Evolutionary conservation across 2,113 vertebrate species (phyloP).

Genomic region (Sinosuthora webbiana): DNA sequence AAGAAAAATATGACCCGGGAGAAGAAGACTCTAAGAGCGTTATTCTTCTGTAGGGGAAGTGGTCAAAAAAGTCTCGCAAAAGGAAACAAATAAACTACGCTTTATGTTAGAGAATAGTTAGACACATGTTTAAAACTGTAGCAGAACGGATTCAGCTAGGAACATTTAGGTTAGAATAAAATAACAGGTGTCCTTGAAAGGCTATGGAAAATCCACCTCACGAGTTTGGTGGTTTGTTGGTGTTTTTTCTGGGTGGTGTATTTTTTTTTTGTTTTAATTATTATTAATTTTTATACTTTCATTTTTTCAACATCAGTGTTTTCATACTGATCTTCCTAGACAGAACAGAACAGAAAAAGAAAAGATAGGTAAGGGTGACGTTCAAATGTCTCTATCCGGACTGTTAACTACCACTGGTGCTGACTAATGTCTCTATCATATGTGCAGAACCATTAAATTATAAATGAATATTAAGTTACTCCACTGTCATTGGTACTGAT

Average conservation of each 20-base stretch:
- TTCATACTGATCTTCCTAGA: background rate
- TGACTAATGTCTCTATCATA: background rate
- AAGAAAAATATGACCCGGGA: background rate
- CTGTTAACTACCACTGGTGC: background rate
- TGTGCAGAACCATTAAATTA: background rate
- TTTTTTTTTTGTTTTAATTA: background rate
- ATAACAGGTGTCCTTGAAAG: background rate
- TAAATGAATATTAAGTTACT: background rate
- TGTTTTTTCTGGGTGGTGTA: background rate
- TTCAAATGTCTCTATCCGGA: background rate
- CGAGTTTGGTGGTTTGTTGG: background rate
- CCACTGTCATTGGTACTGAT: background rate
- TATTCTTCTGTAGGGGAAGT: background rate
- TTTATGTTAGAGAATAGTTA: background rate
- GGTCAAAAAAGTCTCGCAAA: background rate
- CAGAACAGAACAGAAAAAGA: background rate
- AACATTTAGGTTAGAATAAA: background rate
- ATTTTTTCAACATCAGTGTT: background rate
- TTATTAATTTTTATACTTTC: background rate
- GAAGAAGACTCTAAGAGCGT: background rate
- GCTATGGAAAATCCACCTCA: background rate
- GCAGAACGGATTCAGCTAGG: background rate
- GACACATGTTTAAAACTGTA: background rate
- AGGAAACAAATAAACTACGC: background rate
- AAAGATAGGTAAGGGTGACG: background rate